phyloP scores from a whole-genome alignment of 1,140 invertebrate species.

The Rhagoletis zephyria region DNA sequence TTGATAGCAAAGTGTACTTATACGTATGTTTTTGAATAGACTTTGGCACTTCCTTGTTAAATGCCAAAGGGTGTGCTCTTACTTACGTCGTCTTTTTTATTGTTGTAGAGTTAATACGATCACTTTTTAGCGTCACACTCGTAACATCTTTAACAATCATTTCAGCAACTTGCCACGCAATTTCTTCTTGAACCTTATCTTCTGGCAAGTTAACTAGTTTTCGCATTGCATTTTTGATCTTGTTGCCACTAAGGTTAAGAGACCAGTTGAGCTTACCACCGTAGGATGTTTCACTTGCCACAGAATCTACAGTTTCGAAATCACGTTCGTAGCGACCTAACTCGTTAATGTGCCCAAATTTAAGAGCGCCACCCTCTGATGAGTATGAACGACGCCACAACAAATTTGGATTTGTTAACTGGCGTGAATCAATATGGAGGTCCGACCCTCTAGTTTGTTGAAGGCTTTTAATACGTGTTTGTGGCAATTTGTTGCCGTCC shows the following conservation, averaged over 20 bases:
- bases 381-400: conserved; percentile 80
- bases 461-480: background rate
- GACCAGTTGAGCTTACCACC: conserved; percentile 65
- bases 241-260: conserved; percentile 60
- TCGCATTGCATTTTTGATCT: conserved; percentile 81
- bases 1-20: too few relatives aligned
- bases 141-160: conserved; percentile 95
- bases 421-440: conserved; percentile 86
- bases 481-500: conserved; percentile 75
- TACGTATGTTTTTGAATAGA: too few relatives aligned
- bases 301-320: conserved; percentile 85
- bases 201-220: conserved; percentile 85
- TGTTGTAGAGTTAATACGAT: background rate
- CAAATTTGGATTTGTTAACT: conserved; percentile 86
- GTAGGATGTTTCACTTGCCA: conserved; percentile 75
- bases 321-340: conserved; percentile 90
- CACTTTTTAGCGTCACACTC: conserved; percentile 80
- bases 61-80: background rate
- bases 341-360: conserved; percentile 87
- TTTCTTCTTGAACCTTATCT: conserved; percentile 91
- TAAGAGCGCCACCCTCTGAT: conserved; percentile 77
- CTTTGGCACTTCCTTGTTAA: too few relatives aligned
- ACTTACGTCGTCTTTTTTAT: background rate
- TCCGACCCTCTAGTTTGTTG: conserved; percentile 65
- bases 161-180: conserved; percentile 94